phyloP scores from a whole-genome alignment of 2,888 invertebrate species.

The Syrphus vitripennis region DNA sequence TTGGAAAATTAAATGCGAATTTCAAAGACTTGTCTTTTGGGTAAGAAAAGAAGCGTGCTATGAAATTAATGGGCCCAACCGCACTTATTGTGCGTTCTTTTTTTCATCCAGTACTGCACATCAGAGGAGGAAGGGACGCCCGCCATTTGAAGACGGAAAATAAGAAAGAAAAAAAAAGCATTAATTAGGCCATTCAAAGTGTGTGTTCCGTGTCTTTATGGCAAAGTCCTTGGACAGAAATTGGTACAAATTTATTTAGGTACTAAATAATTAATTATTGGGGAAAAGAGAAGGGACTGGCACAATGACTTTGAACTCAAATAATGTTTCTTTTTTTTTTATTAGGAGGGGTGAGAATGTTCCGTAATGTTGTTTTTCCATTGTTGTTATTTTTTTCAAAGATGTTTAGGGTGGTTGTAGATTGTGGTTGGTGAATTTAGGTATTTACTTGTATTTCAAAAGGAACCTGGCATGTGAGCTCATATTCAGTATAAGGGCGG shows the following conservation, averaged over 20 bases:
- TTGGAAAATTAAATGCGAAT: neutral
- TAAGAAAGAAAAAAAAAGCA: conserved; percentile 37
- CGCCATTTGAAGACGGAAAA: conserved; percentile 4
- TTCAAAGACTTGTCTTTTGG: neutral
- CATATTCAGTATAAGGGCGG: conserved; percentile 6
- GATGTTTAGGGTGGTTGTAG: neutral
- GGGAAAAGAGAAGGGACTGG: neutral
- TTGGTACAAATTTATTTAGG: conserved; percentile 49
- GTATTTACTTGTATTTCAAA: conserved; percentile 1
- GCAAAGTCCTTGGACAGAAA: conserved; percentile 4
- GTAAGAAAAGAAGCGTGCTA: neutral
- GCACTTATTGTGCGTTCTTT: neutral
- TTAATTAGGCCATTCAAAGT: conserved; percentile 60
- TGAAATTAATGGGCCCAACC: neutral
- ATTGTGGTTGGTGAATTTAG: conserved; percentile 3
- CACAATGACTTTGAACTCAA: conserved; percentile 42
- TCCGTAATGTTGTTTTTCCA: neutral
- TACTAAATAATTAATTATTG: conserved; percentile 62
- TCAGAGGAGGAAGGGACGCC: neutral
- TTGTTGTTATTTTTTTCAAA: neutral
- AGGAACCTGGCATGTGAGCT: conserved; percentile 20
- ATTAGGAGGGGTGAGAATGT: neutral
- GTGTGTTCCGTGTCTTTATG: conserved; percentile 48
- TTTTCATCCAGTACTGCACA: neutral
- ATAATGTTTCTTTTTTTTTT: conserved; percentile 14